These are phyloP conservation scores for Caenorhabditis sinica DNA, from an alignment of 2,888 invertebrate genomes.

Conservation along the genomic window DNA sequence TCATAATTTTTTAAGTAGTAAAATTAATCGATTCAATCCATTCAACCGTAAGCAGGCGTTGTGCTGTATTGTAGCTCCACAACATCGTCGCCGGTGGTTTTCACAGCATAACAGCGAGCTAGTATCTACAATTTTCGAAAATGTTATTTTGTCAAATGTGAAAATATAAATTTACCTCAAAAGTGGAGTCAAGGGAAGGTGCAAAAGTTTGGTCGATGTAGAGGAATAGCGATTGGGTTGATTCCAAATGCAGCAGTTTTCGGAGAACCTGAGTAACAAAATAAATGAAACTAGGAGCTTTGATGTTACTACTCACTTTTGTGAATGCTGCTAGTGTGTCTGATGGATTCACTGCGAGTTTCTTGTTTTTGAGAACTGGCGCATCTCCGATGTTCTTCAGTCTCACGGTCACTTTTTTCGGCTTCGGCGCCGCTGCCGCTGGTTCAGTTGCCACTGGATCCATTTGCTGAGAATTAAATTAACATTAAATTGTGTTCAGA, in stretches of 20 bases:
- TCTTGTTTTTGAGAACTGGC: constrained; percentile 72
- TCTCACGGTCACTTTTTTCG: constrained; percentile 69
- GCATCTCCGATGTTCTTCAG: constrained; percentile 73
- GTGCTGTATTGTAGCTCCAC: constrained; percentile 74
- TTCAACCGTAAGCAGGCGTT: constrained; percentile 75
- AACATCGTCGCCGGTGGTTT: constrained; percentile 55
- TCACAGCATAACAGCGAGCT: constrained; percentile 61
- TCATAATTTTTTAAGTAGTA: too few relatives aligned
- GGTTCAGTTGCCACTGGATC: background rate
- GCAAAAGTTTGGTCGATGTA: constrained; percentile 72
- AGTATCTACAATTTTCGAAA: constrained; percentile 51
- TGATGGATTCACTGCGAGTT: constrained; percentile 47
- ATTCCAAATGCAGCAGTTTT: constrained; percentile 54
- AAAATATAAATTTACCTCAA: constrained; percentile 49
- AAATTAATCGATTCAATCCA: background rate
- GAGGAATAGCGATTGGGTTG: constrained; percentile 66
- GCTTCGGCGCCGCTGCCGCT: constrained; percentile 12
- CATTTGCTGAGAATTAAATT: constrained; percentile 34
- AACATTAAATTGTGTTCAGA: constrained; percentile 2
- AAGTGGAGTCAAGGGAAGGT: constrained; percentile 75
- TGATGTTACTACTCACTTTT: too few relatives aligned
- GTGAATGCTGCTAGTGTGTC: constrained; percentile 65
- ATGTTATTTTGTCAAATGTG: background rate
- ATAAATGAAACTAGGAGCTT: too few relatives aligned
- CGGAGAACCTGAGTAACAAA: constrained; percentile 50